phyloP scores from a whole-genome alignment of 2,113 vertebrate species.

The Vulpes lagopus region DNA sequence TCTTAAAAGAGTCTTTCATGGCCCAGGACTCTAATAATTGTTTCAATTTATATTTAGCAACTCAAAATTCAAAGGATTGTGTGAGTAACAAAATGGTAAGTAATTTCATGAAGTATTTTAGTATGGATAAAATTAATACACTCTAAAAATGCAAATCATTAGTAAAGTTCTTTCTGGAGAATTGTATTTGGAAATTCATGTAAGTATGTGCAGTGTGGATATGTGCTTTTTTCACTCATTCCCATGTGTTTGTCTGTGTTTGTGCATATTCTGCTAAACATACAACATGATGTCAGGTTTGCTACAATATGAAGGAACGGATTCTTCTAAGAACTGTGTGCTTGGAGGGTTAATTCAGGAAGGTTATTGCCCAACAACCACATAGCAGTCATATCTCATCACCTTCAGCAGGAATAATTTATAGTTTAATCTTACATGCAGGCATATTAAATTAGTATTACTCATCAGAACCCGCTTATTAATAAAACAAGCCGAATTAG shows the following conservation, averaged over 20 bases:
- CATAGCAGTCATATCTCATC: conserved; percentile 85
- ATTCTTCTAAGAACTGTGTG: conserved; percentile 18
- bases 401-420: conserved; percentile 91
- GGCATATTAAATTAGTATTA: conserved; percentile 91
- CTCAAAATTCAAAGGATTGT: background rate
- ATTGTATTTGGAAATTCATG: background rate
- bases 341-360: conserved; percentile 83
- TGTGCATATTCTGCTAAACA: background rate
- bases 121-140: background rate
- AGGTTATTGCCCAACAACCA: conserved; percentile 80
- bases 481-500: conserved; percentile 93
- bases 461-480: conserved; percentile 91
- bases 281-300: conserved; percentile 59
- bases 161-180: background rate
- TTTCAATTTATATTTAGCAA: conserved; percentile 35
- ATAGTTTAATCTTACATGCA: conserved; percentile 92
- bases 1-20: background rate
- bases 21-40: background rate
- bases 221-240: background rate
- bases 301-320: conserved; percentile 27
- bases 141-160: conserved; percentile 32
- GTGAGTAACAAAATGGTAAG: background rate
- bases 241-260: background rate
- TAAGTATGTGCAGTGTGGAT: background rate
- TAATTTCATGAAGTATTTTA: background rate